Evolutionary conservation across 2,113 vertebrate species (phyloP).

Genomic region (Setophaga petechia): DNA sequence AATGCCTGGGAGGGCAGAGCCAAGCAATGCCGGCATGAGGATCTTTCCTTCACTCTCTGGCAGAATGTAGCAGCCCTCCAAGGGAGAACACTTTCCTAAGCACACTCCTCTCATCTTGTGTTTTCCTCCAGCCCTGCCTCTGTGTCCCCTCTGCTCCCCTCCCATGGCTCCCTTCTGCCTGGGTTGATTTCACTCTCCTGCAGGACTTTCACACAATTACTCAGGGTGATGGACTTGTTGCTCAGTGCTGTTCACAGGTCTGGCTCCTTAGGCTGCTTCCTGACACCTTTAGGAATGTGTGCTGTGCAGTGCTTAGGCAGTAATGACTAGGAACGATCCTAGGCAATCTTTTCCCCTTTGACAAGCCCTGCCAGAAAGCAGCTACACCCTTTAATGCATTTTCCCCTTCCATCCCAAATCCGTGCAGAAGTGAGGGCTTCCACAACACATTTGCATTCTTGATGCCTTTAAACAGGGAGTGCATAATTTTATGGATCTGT

Average conservation of each 20-base stretch:
- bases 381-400: not conserved
- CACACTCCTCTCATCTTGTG: not conserved
- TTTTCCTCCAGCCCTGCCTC: not conserved
- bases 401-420: not conserved
- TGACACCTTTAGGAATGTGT: not conserved
- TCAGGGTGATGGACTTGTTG: not conserved
- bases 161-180: not conserved
- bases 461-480: not conserved
- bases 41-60: not conserved
- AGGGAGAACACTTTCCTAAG: not conserved
- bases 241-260: not conserved
- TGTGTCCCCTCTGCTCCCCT: not conserved
- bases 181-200: not conserved
- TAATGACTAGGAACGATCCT: not conserved
- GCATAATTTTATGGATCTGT: conserved; percentile 24
- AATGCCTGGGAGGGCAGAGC: not conserved
- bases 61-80: not conserved
- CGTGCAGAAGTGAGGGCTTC: not conserved
- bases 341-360: not conserved
- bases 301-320: not conserved
- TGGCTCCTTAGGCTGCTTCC: not conserved
- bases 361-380: not conserved
- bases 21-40: not conserved
- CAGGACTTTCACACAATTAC: not conserved
- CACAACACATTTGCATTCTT: conserved; percentile 29